Evolutionary conservation across 2,888 invertebrate genomes (phyloP), one percentile per base, ranked within the genome.

Genomic region (Nephrotoma guestfalica): DNA sequence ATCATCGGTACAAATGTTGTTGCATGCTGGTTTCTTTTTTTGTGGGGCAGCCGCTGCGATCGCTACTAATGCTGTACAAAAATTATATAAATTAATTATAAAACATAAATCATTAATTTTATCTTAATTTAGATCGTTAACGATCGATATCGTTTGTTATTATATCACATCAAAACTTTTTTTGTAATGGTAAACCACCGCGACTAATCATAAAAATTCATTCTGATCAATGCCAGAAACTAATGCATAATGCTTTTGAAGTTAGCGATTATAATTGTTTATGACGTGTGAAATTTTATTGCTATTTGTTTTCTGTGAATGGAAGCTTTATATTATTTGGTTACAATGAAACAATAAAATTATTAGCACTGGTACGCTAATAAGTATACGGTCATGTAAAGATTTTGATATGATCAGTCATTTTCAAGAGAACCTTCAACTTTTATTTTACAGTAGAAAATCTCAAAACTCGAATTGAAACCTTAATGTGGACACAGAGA

Each of bases 21-120:
- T 6, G 13, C 86, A 91, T 45, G 89, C 2, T 71, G 71, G 30
- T 4, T 9, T 71, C 87, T 30, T 89, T 89, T 87, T 90, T 90
- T 5, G 88, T 0, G 91, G 91, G 18, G 86, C 88, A 6, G 89
- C 90, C 13, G 89, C 18, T n/a, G 86, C 88, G 9, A 89, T 87
- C 41, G 90, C 89, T 87, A 89, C 42, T 6, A 91, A 87, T 87
- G 89, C 89, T 71, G 30, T 30, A 57, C 6, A 71, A 71, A 18
- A 30, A 71, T 57, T 13, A 30, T 9, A 90, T 41, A 3, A 89
- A 91, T 91, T 86, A 13, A 88, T 88, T 5, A 9, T 87, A 83
- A 47, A n/a, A 85, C 40, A 42, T 41, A 42, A 45, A 0, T 41
- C 71, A 84, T 40, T 86, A 4, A 30, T 15, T 41, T 84, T 41